These are phyloP conservation scores for Cacatua alba DNA, from an alignment of 2,113 vertebrate species.

Conservation along the genomic window DNA sequence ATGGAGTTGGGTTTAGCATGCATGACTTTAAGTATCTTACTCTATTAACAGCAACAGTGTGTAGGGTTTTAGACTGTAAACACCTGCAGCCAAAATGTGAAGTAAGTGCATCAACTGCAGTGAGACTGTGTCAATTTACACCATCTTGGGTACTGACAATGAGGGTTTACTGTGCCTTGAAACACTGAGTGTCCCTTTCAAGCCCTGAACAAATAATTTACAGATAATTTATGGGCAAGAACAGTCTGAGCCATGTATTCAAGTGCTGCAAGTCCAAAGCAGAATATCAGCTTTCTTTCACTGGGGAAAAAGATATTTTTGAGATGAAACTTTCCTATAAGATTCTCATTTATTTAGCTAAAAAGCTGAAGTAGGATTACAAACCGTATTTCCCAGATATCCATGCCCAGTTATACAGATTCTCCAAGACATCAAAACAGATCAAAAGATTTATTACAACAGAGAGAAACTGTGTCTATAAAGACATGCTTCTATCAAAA, in stretches of 20 bases:
- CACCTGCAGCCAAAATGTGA: neutral
- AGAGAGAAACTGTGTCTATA: neutral
- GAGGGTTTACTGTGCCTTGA: neutral
- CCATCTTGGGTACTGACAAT: fast-evolving
- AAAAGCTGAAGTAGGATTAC: neutral
- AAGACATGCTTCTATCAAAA: neutral
- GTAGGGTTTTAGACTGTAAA: neutral
- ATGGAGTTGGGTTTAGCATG: fast-evolving
- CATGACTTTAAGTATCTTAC: neutral
- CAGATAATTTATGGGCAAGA: neutral
- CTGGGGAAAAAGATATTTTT: neutral
- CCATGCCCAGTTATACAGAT: neutral
- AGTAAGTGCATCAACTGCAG: neutral
- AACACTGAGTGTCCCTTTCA: neutral
- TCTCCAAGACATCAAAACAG: neutral
- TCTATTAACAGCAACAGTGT: neutral
- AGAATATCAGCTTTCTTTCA: neutral
- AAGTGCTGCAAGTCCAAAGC: neutral
- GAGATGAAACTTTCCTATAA: neutral
- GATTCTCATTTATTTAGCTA: neutral
- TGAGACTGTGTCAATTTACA: neutral
- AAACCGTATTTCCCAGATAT: neutral
- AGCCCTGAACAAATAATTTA: neutral
- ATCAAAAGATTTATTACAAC: neutral
- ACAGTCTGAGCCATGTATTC: neutral